These are phyloP conservation scores for Bimastos eiseni DNA, from an alignment of 2,888 invertebrate species.

Conservation along the genomic window DNA sequence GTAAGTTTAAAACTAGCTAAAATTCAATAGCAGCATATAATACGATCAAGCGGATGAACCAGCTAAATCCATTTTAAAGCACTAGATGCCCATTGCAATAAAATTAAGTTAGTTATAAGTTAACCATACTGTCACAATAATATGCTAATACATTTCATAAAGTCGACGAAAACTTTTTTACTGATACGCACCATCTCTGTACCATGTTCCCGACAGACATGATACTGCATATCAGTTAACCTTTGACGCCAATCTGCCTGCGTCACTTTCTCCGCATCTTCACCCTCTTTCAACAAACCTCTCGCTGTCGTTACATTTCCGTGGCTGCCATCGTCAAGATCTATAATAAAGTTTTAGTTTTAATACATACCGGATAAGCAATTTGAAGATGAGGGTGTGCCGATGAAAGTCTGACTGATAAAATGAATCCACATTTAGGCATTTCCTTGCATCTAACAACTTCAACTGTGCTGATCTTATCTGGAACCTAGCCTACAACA, in stretches of 20 bases:
- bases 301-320: not conserved
- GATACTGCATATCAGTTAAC: constrained; percentile 23
- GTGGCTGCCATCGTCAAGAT: not conserved
- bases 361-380: not conserved
- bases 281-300: constrained; percentile 25
- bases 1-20: too few species aligned
- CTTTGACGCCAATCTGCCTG: constrained; percentile 17
- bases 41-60: too few species aligned
- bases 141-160: not conserved
- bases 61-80: too few species aligned
- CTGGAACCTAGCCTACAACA: not conserved
- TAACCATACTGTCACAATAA: not conserved
- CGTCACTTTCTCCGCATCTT: not conserved
- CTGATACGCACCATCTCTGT: constrained; percentile 24
- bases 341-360: not conserved
- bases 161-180: not conserved
- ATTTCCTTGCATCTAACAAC: not conserved
- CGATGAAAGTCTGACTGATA: not conserved
- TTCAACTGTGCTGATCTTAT: not conserved
- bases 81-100: too few species aligned
- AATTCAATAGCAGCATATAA: too few species aligned
- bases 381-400: not conserved
- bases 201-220: constrained; percentile 27
- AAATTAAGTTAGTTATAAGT: too few species aligned
- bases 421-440: not conserved